phyloP scores from a whole-genome alignment of 2,888 invertebrate species.

The Rhingia campestris region DNA sequence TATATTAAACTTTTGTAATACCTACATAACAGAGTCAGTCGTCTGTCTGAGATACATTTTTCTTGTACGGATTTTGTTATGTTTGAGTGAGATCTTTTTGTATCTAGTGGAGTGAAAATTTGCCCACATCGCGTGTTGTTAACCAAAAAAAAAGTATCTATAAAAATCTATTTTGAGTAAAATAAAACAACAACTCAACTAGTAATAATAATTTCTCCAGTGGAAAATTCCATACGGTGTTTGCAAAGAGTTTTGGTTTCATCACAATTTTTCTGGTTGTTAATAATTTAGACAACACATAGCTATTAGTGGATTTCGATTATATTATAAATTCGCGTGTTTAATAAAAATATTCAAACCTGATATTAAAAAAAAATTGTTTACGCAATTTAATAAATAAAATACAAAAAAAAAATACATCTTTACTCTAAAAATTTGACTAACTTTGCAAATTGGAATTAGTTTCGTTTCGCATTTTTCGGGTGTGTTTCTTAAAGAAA shows the following conservation, averaged over 20 bases:
- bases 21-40: too few species aligned
- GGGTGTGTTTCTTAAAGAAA: slow-evolving; percentile 7
- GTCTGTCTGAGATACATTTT: slow-evolving; percentile 3
- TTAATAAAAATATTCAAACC: slow-evolving; percentile 6
- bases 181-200: slow-evolving; percentile 37
- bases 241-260: slow-evolving; percentile 33
- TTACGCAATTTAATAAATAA: not conserved
- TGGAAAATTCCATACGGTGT: slow-evolving; percentile 59
- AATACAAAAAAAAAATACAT: not conserved
- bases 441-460: slow-evolving; percentile 7
- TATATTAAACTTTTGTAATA: slow-evolving; percentile 14
- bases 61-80: not conserved
- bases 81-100: not conserved
- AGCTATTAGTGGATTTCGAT: slow-evolving; percentile 4
- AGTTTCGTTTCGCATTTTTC: slow-evolving; percentile 7
- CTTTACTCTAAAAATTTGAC: not conserved
- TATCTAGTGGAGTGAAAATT: slow-evolving; percentile 13
- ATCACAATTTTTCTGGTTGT: slow-evolving; percentile 16
- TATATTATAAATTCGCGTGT: slow-evolving; percentile 29
- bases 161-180: slow-evolving; percentile 52
- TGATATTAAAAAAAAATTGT: not conserved
- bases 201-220: slow-evolving; percentile 60
- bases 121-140: slow-evolving; percentile 24
- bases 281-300: slow-evolving; percentile 19
- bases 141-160: slow-evolving; percentile 36